These are phyloP conservation scores for Pygmarrhopalites habei DNA, from an alignment of 1,140 invertebrate species.

Conservation along the genomic window DNA sequence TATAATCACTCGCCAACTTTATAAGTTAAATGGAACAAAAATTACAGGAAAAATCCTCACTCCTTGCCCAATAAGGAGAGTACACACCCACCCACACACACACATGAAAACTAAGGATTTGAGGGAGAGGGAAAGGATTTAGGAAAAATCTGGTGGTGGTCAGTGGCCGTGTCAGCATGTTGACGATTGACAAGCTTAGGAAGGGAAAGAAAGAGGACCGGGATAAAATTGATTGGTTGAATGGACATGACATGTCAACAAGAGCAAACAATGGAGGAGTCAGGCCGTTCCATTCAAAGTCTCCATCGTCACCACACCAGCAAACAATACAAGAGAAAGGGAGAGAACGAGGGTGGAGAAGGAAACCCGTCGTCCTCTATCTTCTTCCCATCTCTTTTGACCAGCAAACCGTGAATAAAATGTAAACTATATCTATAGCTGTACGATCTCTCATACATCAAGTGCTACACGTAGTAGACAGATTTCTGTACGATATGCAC, in stretches of 20 bases:
- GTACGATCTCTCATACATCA: too few relatives aligned
- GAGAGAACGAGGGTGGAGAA: background rate
- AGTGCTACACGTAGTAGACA: too few relatives aligned
- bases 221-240: background rate
- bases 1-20: too few relatives aligned
- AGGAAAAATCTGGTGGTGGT: conserved; percentile 13
- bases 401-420: conserved; percentile 14
- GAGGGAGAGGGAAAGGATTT: too few relatives aligned
- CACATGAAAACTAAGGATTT: too few relatives aligned
- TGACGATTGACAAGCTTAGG: conserved; percentile 4
- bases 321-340: background rate
- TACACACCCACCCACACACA: too few relatives aligned
- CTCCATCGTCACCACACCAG: background rate
- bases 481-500: too few relatives aligned
- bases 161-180: conserved; percentile 7
- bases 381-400: conserved; percentile 16
- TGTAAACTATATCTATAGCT: too few relatives aligned
- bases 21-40: too few relatives aligned
- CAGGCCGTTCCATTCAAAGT: background rate
- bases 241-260: conserved; percentile 4
- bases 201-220: too few relatives aligned
- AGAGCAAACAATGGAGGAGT: conserved; percentile 1
- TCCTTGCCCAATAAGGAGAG: too few relatives aligned
- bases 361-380: conserved; percentile 3
- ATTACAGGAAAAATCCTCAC: too few relatives aligned